Base-by-base conservation (phyloP, 2,888 invertebrate genomes). In the Dioctria rufipes region DNA sequence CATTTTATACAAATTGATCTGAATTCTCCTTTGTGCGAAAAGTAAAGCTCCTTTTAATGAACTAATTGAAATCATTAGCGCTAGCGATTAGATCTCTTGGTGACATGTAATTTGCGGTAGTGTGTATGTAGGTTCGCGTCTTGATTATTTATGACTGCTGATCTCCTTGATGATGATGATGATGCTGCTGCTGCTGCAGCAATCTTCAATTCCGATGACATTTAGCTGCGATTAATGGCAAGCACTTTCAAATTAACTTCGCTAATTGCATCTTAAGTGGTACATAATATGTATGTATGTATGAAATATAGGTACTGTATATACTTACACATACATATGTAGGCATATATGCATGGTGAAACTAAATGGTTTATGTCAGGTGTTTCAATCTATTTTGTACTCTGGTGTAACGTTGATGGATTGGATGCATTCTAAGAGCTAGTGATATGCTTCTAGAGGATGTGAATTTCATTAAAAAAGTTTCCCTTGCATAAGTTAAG, bases 41-140 rank as follows among this genome's bases (percentile, higher is more conserved):
- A 8, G 37, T n/a, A 54, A 61, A 73, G 61, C 71, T 66, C 9
- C 60, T 42, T 58, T 58, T 73, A 79, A 81, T 79, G 81, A 65
- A 79, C 79, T 81, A 81, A 81, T 81, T 79, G 81, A 81, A 81
- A 81, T 81, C 81, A 79, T 81, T 81, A 81, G 69, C 60, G 58
- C 25, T 1, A 73, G 60, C 42, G 73, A 73, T 73, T 73, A 73
- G 58, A 73, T 73, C 73, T 73, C 73, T 54, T 42, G 73, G 58
- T 73, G 73, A 73, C 73, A 73, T 60, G 42, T 39, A 5, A 42
- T n/a, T 73, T 8, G 60, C 25, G 25, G 25, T 25, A 25, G 25
- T 25, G 25, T 25, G 25, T 25, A 25, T 25, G 25, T 8, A 25
- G 13, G 40, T 5, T 25, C 43, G 2, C 73, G 37, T 13, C 73